Evolutionary conservation across 2,888 invertebrate genomes (phyloP), one percentile per base, ranked within the genome.

Genomic region (Spialia ferax): DNA sequence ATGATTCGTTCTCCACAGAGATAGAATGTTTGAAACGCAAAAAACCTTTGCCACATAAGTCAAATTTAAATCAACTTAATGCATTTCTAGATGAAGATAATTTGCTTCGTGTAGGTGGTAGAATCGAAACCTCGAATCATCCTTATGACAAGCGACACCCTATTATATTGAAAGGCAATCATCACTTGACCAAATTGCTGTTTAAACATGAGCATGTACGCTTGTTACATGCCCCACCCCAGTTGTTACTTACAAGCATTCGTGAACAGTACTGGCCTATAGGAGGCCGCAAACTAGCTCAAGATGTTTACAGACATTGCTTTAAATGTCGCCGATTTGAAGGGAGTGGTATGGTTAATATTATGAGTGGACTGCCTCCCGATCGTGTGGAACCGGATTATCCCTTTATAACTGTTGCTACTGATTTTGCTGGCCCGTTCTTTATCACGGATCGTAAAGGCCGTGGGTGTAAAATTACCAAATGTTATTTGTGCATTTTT

Each of bases 61-160:
- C 45, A 18, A 45, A 45, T 45, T 20, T 45, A 45, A 45, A 45
- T 20, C 45, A 45, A 45, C 45, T 45, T 20, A 45, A 45, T 45
- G 18, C 6, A 20, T 45, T 45, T 45, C 2, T 45, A 4, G 45
- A 45, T 45, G 11, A 45, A 2, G 45, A 45, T 8, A 45, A 20
- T 4, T 18, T 45, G 15, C 1, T 45, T 45, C 45, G 45, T 45
- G 45, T 45, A 15, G 45, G 45, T 45, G 45, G 45, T 18, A 45
- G 45, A 45, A 45, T 45, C 10, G 10, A 45, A 1, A 20, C 45
- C 18, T 45, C 45, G 10, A 10, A 45, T 45, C 2, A 45, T 45
- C 45, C 45, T 45, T 45, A 45, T 45, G 45, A 45, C 2, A 45
- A 45, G 20, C 45, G 45, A 20, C 45, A 45, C 10, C 20, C 45